A percentile compares a stretch with the other conserved stretches of the same genome.
phyloP scores from a whole-genome alignment of 2,888 invertebrate species.

The Macropis europaea region DNA sequence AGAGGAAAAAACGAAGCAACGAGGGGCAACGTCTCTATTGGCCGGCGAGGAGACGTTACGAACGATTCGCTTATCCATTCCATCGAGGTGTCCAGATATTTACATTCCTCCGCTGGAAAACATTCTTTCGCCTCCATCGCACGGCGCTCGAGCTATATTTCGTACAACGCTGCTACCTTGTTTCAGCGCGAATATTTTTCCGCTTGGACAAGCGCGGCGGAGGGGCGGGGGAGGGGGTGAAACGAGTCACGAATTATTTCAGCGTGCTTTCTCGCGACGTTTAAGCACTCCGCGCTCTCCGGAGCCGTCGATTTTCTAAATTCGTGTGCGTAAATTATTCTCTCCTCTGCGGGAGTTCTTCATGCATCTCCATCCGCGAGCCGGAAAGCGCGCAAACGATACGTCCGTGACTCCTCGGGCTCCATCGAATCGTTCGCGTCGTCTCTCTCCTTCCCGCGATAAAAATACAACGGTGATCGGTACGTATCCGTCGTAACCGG shows the following conservation, averaged over 20 bases:
- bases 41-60: not conserved
- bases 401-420: too few relatives aligned
- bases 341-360: too few relatives aligned
- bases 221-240: too few relatives aligned
- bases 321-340: too few relatives aligned
- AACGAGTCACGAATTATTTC: slow-evolving; percentile 25
- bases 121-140: not conserved
- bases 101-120: not conserved
- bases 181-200: slow-evolving; percentile 21
- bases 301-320: too few relatives aligned
- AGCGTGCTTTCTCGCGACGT: not conserved
- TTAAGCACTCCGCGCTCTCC: too few relatives aligned
- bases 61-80: slow-evolving; percentile 35
- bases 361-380: too few relatives aligned
- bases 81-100: not conserved
- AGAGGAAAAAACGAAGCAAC: not conserved
- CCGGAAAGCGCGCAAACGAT: too few relatives aligned
- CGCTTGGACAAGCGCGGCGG: slow-evolving; percentile 1
- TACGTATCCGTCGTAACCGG: slow-evolving; percentile 29
- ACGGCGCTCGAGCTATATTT: not conserved
- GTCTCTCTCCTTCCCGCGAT: too few relatives aligned
- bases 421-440: too few relatives aligned
- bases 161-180: not conserved
- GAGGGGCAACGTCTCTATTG: not conserved
- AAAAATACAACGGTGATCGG: too few relatives aligned